These are phyloP conservation scores for Pseudobourletiella spinata DNA, from an alignment of 1,140 invertebrate species.

Conservation along the genomic window DNA sequence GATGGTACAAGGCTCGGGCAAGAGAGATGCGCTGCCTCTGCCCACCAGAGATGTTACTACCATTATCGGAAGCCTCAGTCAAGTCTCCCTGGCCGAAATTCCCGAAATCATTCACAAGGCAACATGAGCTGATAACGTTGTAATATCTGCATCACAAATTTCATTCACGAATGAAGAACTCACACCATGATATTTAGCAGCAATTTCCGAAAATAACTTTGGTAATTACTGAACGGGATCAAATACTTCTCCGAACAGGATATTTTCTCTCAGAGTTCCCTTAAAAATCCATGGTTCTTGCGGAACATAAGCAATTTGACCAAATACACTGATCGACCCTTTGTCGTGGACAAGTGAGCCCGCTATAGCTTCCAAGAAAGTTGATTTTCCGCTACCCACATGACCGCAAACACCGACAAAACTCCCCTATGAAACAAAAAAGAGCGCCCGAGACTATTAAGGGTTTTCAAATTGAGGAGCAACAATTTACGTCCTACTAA, in stretches of 20 bases:
- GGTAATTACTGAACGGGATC: slow-evolving; percentile 41
- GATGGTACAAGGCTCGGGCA: slow-evolving; percentile 50
- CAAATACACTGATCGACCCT: slow-evolving; percentile 50
- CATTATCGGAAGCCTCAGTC: slow-evolving; percentile 76
- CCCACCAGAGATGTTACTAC: slow-evolving; percentile 63
- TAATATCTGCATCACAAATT: slow-evolving; percentile 21
- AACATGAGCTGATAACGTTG: slow-evolving; percentile 56
- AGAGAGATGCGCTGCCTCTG: slow-evolving; percentile 54
- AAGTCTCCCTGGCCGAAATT: slow-evolving; percentile 54
- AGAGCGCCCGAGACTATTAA: no score
- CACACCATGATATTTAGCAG: neutral
- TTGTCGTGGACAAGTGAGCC: slow-evolving; percentile 46
- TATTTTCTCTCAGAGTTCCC: slow-evolving; percentile 59
- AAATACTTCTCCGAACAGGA: slow-evolving; percentile 50
- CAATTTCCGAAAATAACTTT: neutral
- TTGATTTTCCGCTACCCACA: slow-evolving; percentile 56
- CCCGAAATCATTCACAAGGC: slow-evolving; percentile 63
- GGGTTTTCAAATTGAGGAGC: neutral
- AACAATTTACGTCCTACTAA: neutral
- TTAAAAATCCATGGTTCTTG: slow-evolving; percentile 51
- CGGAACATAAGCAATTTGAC: slow-evolving; percentile 54
- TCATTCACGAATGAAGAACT: neutral
- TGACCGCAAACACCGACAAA: slow-evolving; percentile 56
- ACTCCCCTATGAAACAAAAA: neutral
- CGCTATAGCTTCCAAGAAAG: slow-evolving; percentile 52